Evolutionary conservation across 1,140 invertebrate species (phyloP).

Genomic region (Arctopsyche grandis): DNA sequence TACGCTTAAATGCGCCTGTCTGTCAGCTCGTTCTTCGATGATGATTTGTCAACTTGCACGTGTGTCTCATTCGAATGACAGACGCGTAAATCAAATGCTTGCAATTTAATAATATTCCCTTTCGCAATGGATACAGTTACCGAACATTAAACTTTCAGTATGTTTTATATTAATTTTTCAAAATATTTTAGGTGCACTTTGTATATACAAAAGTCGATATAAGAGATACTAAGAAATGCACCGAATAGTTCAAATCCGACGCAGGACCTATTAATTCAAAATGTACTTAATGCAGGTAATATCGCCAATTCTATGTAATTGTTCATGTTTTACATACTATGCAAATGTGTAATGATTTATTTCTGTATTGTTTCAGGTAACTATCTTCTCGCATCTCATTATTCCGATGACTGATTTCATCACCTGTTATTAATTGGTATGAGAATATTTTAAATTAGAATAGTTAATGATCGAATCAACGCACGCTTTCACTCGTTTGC

Average conservation of each 20-base stretch:
- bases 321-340: background rate
- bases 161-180: background rate
- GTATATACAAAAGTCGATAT: background rate
- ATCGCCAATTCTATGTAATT: background rate
- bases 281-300: constrained; percentile 22
- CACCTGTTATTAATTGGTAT: background rate
- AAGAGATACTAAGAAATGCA: background rate
- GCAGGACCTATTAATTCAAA: background rate
- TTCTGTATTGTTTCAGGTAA: constrained; percentile 14
- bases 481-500: too few relatives aligned
- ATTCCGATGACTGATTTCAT: background rate
- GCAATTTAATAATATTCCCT: too few relatives aligned
- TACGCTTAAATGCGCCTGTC: background rate
- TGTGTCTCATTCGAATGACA: background rate
- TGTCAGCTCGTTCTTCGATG: background rate
- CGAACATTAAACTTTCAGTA: too few relatives aligned
- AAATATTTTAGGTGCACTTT: constrained; percentile 7
- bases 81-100: background rate
- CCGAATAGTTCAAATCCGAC: background rate
- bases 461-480: too few relatives aligned
- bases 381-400: background rate
- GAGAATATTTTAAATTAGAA: background rate
- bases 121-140: too few relatives aligned
- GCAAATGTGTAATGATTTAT: background rate
- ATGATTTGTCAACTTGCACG: background rate